A percentile compares a stretch with the other conserved stretches of the same genome.
phyloP scores from a whole-genome alignment of 2,797 vertebrate species.

The Hydrophis major region DNA sequence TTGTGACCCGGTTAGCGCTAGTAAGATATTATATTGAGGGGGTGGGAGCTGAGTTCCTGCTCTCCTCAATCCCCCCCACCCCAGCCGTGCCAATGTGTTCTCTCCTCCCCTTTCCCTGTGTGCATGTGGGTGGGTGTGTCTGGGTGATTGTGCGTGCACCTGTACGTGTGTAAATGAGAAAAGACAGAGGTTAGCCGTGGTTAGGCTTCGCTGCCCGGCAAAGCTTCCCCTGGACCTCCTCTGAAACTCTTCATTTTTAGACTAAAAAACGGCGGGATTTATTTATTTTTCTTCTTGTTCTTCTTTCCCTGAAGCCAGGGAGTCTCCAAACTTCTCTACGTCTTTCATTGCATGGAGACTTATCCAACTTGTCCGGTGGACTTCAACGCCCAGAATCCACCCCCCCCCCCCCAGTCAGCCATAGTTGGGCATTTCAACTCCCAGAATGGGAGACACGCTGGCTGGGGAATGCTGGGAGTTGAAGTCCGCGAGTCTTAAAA shows the following conservation, averaged over 20 bases:
- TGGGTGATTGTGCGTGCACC: neutral
- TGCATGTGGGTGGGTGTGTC: too few species aligned
- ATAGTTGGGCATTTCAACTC: neutral
- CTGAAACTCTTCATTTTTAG: neutral
- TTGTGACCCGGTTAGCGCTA: neutral
- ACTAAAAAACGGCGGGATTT: neutral
- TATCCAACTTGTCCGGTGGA: accelerated
- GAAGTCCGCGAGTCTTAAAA: neutral
- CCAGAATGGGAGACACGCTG: neutral
- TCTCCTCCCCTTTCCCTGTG: neutral
- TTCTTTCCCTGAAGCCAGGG: neutral
- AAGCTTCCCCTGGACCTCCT: neutral
- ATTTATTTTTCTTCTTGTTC: neutral
- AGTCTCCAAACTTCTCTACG: neutral
- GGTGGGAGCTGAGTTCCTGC: neutral
- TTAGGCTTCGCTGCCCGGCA: neutral
- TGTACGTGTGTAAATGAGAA: neutral
- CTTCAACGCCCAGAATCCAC: neutral
- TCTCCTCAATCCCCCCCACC: too few species aligned
- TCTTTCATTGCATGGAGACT: too few species aligned
- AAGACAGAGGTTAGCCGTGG: neutral
- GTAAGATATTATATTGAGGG: neutral
- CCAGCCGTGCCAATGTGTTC: neutral
- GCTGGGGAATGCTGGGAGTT: neutral
- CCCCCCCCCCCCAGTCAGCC: neutral